Evolutionary conservation across 2,797 vertebrate species (phyloP).

Genomic region (Artibeus lituratus): DNA sequence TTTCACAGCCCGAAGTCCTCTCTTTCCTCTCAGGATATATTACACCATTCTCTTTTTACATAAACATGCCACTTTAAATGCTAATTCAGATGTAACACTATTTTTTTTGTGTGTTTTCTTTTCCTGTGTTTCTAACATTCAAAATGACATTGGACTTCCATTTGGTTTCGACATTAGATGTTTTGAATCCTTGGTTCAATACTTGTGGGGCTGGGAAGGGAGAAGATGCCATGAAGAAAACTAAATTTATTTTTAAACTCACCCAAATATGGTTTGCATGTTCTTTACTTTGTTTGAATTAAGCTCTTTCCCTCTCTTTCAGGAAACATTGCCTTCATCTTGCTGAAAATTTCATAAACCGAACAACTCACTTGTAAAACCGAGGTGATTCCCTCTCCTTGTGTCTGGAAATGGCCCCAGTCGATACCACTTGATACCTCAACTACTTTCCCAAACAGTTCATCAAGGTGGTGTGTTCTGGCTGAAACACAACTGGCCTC

Average conservation of each 20-base stretch:
- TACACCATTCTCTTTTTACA: conserved; percentile 63
- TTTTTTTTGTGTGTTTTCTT: conserved; percentile 50
- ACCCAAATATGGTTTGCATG: conserved; percentile 21
- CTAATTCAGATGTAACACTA: conserved; percentile 69
- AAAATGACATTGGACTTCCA: conserved; percentile 51
- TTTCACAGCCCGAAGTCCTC: conserved; percentile 46
- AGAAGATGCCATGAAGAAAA: background rate
- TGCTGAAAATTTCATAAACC: conserved; percentile 55
- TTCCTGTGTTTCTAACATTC: conserved; percentile 64
- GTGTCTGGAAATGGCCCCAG: conserved; percentile 53
- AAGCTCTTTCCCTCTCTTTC: conserved; percentile 40
- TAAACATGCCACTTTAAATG: conserved; percentile 76
- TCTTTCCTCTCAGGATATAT: conserved; percentile 65
- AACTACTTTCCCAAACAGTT: conserved; percentile 36
- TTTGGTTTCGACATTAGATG: conserved; percentile 8
- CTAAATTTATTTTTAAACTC: conserved; percentile 56
- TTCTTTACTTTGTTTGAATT: conserved; percentile 55
- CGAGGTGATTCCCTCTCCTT: conserved; percentile 41
- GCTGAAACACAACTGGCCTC: background rate
- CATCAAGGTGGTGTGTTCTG: background rate
- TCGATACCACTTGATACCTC: conserved; percentile 51
- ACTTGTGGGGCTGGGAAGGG: background rate
- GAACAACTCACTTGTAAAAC: conserved; percentile 46
- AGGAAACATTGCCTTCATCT: conserved; percentile 44
- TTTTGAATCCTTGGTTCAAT: conserved; percentile 44